Conservation (phyloP, 2,888 invertebrate genomes). For the Netelia virgata region DNA sequence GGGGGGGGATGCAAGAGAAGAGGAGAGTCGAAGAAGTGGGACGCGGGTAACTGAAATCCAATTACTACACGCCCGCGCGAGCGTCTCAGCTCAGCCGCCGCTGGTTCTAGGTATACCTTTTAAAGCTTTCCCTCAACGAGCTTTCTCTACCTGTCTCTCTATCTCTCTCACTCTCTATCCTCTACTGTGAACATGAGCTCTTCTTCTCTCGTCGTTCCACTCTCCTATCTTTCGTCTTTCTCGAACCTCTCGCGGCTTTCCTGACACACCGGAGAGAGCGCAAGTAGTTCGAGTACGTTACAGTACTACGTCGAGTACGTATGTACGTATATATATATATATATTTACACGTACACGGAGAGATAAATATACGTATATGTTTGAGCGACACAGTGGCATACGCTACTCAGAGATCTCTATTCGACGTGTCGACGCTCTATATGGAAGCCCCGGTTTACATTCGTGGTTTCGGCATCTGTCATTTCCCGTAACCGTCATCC, state of each 20-base stretch:
- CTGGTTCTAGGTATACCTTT: conserved; percentile 54
- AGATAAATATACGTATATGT: conserved; percentile 15
- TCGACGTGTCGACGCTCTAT: conserved; percentile 37
- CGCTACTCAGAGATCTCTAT: conserved; percentile 38
- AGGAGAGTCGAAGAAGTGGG: conserved; percentile 55
- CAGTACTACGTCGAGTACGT: conserved; percentile 8
- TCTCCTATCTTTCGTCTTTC: neutral
- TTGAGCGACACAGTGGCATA: neutral
- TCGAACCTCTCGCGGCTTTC: conserved; percentile 20
- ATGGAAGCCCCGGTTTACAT: conserved; percentile 35
- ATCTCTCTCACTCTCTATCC: neutral
- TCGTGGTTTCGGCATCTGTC: conserved; percentile 62
- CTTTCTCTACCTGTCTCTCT: conserved; percentile 22
- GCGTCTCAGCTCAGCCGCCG: conserved; percentile 55
- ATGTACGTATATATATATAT: neutral
- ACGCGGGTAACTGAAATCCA: conserved; percentile 66
- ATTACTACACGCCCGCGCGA: conserved; percentile 63
- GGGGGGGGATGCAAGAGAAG: conserved; percentile 45
- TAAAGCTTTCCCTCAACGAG: conserved; percentile 63
- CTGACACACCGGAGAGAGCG: conserved; percentile 24
- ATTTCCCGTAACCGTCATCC: conserved; percentile 53
- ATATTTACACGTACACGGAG: neutral
- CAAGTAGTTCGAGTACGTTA: conserved; percentile 47
- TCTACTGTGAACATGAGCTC: neutral
- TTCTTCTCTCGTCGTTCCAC: conserved; percentile 1